Evolutionary conservation across 2,113 vertebrate species (phyloP), one percentile per base, ranked within the genome.

Genomic region (Ranitomeya variabilis): DNA sequence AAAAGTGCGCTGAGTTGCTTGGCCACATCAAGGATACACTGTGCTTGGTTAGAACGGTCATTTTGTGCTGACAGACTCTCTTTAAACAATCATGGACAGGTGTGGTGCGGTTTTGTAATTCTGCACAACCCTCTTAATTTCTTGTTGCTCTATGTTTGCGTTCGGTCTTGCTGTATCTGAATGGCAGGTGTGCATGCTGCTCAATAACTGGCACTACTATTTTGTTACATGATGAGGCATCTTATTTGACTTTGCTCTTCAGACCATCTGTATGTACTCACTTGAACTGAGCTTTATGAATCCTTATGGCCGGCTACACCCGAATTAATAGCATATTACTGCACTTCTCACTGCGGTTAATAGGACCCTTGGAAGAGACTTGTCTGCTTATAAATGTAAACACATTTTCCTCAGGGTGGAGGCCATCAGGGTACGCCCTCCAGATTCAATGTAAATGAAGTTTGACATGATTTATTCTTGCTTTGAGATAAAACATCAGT

Each of bases 401-500:
- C 31, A 80, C 73, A 87, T 80, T 87, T 79, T 87, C 85, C 57
- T 87, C 45, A 78, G 85, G 85, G 85, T 66, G 60, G 74, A 87
- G 76, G 74, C 59, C 1, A 79, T 77, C 37, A 79, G 55, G 59
- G 59, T 67, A 87, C 52, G 37, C 73, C 74, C 85, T 51, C 74
- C 54, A 74, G 69, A 85, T 71, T 74, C 19, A 85, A 85, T 74
- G 83, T 85, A 85, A 85, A 76, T 76, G 23, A 85, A 59, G 55
- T 74, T 76, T 74, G 52, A 60, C 52, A 73, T 85, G 83, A 85
- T 74, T 74, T 85, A 85, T 23, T 85, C 54, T 76, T 60, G 71
- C 83, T 23, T 76, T 85, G 83, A 85, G 83, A 85, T 74, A 85
- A 85, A 71, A 73, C 69, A 85, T 85, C 83, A 85, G 31, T 86